Percentiles rank a stretch among this genome's conserved stretches.
Evolutionary conservation across 1,140 invertebrate genomes (phyloP).

Genomic region (Neotoxoptera formosana): DNA sequence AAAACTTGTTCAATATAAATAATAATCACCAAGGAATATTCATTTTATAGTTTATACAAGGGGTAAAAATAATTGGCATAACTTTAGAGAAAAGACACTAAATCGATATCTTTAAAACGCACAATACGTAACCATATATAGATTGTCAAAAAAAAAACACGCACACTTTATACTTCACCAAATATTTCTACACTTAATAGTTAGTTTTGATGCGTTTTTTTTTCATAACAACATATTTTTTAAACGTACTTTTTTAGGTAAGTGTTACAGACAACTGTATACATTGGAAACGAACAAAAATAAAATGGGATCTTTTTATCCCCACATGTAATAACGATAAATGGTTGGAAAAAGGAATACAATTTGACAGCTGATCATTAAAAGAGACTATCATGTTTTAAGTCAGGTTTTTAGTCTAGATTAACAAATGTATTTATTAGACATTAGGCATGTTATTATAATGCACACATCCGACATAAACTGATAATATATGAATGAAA

Average conservation of each 20-base stretch:
- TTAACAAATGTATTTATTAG: conserved; percentile 1
- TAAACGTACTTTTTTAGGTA: background rate
- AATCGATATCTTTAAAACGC: background rate
- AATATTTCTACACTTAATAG: background rate
- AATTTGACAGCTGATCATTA: conserved; percentile 31
- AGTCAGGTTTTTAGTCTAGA: background rate
- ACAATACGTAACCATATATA: background rate
- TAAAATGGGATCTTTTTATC: background rate
- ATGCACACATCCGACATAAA: background rate
- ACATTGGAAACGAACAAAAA: background rate
- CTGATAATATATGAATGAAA: background rate
- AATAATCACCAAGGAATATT: background rate
- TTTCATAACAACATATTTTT: background rate
- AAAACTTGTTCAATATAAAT: background rate
- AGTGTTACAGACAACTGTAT: background rate
- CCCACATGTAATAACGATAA: background rate
- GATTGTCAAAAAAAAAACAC: background rate
- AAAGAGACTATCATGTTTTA: background rate
- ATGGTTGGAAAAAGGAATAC: background rate
- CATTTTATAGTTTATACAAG: background rate
- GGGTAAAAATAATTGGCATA: background rate
- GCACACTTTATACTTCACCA: background rate
- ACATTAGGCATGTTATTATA: background rate
- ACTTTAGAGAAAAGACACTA: background rate
- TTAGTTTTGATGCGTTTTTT: background rate